Evolutionary conservation across 1,140 invertebrate species (phyloP), one percentile per base, ranked within the genome.

Genomic region (Caenorhabditis tropicalis): DNA sequence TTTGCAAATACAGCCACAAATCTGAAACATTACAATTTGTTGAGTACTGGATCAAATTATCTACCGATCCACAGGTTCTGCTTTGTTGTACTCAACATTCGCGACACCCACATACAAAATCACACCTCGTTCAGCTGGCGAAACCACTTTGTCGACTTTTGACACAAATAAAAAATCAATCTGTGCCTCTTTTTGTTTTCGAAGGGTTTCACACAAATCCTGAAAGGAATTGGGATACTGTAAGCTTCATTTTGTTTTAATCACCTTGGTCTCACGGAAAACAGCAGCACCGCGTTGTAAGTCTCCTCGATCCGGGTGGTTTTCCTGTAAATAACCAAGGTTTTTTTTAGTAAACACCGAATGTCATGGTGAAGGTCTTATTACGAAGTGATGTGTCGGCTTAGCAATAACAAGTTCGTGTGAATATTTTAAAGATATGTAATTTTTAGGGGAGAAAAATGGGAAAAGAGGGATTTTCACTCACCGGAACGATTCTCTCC

Each of bases 201-300:
- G 65, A 7, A 74, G 65, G 36, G 65, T 74, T 74, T 74, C 65
- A 43, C 65, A 74, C 36, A 74, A 46, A 74, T 74, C 65, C 65
- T 74, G 36, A 43, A 74, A 74, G 21, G n/a, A 15, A 56, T n/a
- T 27, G 0, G 15, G 15, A 27, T 19, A 27, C 21, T 10, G 21
- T 2, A 12, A 56, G 7, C 24, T 24, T 24, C 21, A n/a, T 56
- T 56, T n/a, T 56, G 24, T 56, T 27, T 56, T 56, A 10, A 9
- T 31, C 58, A 74, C 65, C 29, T 74, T 74, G 16, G 65, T 74
- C n/a, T 74, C 65, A 24, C 65, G 65, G 29, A 74, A 74, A 74
- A 74, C 65, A 24, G 65, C 65, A 7, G 65, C 16, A 19, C 65
- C 65, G 10, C 65, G 33, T 74, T 74, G 65, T 24, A 74, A 74